Evolutionary conservation across 1,140 invertebrate species (phyloP).

Genomic region (Planococcus citri): DNA sequence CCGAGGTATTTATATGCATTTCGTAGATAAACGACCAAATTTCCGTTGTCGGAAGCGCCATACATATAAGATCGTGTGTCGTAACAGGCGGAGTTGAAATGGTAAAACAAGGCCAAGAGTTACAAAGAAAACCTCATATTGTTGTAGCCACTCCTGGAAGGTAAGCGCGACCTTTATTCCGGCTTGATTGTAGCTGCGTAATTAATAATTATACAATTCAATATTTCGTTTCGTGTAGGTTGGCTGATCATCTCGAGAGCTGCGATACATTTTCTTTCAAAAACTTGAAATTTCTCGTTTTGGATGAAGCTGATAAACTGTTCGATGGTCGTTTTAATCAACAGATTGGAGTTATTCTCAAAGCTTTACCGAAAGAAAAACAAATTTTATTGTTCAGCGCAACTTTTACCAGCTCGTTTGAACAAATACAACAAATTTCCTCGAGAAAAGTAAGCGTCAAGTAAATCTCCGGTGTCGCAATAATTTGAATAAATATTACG

Average conservation of each 20-base stretch:
- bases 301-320: slow-evolving; percentile 86
- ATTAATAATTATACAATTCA: not conserved
- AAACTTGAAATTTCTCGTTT: slow-evolving; percentile 69
- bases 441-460: slow-evolving; percentile 26
- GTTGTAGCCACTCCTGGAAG: slow-evolving; percentile 88
- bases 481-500: not conserved
- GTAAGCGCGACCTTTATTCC: slow-evolving; percentile 26
- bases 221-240: slow-evolving; percentile 30
- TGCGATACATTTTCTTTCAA: slow-evolving; percentile 70
- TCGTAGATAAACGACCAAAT: slow-evolving; percentile 86
- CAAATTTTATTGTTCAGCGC: slow-evolving; percentile 90
- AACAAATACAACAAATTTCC: slow-evolving; percentile 47
- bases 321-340: slow-evolving; percentile 68
- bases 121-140: slow-evolving; percentile 80
- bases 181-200: not conserved
- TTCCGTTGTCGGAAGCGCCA: slow-evolving; percentile 67
- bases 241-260: slow-evolving; percentile 77
- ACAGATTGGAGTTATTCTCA: slow-evolving; percentile 70
- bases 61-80: slow-evolving; percentile 65
- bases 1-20: slow-evolving; percentile 15
- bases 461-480: no score
- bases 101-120: slow-evolving; percentile 71
- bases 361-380: slow-evolving; percentile 59
- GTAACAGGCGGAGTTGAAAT: slow-evolving; percentile 91
- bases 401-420: slow-evolving; percentile 78